Conservation (phyloP, 2,113 vertebrate species). For the Piliocolobus tephrosceles region DNA sequence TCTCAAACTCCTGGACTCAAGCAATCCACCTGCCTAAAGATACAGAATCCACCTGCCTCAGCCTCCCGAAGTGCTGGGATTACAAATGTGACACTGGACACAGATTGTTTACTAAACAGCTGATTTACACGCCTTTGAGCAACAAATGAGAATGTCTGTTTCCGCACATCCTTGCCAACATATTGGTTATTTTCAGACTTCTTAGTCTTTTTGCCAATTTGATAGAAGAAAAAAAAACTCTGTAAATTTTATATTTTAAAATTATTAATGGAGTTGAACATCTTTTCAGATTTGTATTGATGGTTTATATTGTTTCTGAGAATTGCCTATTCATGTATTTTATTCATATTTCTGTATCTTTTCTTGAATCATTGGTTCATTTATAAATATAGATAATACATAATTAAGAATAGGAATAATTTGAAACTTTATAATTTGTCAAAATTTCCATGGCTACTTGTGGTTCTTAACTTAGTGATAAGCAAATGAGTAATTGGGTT, state of each 20-base stretch:
- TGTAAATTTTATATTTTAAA: background rate
- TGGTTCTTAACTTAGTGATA: background rate
- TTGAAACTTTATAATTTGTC: background rate
- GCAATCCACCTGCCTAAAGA: too few relatives aligned
- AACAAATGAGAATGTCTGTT: background rate
- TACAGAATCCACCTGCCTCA: too few relatives aligned
- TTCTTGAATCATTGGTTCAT: background rate
- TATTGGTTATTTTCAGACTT: background rate
- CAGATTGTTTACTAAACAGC: background rate
- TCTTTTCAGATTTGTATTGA: conserved; percentile 36
- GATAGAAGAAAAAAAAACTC: background rate
- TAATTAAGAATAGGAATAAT: conserved; percentile 20
- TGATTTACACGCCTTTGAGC: background rate
- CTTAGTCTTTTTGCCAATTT: conserved; percentile 27
- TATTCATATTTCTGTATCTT: background rate
- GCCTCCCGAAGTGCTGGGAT: too few relatives aligned
- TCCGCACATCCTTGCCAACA: background rate
- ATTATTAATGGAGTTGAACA: background rate
- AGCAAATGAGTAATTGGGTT: background rate
- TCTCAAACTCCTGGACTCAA: too few relatives aligned
- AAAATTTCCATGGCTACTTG: background rate
- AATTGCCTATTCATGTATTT: background rate
- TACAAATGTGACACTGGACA: too few relatives aligned
- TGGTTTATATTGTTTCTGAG: conserved; percentile 34
- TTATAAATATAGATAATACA: background rate